phyloP scores from a whole-genome alignment of 2,888 invertebrate species.

The Drosophila acutilabella region DNA sequence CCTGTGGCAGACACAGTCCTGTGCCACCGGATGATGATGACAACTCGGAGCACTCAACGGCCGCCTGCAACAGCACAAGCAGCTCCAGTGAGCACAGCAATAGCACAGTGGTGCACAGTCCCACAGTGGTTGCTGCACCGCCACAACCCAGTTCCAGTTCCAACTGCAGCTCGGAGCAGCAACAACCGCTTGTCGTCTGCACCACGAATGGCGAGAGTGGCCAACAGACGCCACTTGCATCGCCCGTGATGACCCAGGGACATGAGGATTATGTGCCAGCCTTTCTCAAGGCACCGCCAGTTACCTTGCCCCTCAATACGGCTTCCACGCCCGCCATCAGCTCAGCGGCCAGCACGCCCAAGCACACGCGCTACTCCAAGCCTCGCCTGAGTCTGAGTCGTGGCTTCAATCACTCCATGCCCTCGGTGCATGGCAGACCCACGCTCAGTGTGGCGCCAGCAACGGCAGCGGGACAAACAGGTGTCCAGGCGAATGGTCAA shows the following conservation, averaged over 20 bases:
- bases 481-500: slow-evolving; percentile 30
- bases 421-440: slow-evolving; percentile 84
- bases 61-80: slow-evolving; percentile 82
- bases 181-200: slow-evolving; percentile 25
- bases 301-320: slow-evolving; percentile 78
- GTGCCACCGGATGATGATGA: slow-evolving; percentile 74
- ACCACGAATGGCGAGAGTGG: slow-evolving; percentile 34
- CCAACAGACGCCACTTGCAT: slow-evolving; percentile 52
- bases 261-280: slow-evolving; percentile 75
- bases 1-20: slow-evolving; percentile 32
- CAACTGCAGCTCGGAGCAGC: no score
- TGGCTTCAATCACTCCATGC: slow-evolving; percentile 84
- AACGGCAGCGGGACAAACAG: slow-evolving; percentile 35
- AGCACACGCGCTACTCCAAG: slow-evolving; percentile 83
- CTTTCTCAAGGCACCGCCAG: slow-evolving; percentile 74
- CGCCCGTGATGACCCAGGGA: slow-evolving; percentile 41
- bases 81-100: slow-evolving; percentile 84
- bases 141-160: slow-evolving; percentile 59
- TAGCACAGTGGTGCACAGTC: slow-evolving; percentile 82
- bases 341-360: slow-evolving; percentile 84
- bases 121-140: slow-evolving; percentile 57
- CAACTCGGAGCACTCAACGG: slow-evolving; percentile 81
- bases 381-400: slow-evolving; percentile 84
- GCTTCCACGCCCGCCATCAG: slow-evolving; percentile 62
- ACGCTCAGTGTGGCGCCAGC: slow-evolving; percentile 74